phyloP scores from a whole-genome alignment of 1,140 invertebrate species.

The Drosophila kepulauana region DNA sequence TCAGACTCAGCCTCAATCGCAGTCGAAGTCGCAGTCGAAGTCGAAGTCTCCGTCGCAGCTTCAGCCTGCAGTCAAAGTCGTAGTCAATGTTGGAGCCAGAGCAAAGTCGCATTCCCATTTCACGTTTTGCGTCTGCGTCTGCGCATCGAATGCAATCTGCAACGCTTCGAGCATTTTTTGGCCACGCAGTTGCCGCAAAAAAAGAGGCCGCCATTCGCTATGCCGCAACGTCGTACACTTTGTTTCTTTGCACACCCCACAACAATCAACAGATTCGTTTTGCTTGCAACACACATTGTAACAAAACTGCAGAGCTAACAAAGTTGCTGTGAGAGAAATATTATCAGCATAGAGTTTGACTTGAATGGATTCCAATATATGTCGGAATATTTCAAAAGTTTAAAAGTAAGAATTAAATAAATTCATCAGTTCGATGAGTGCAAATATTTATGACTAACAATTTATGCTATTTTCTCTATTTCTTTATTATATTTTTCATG shows the following conservation, averaged over 20 bases:
- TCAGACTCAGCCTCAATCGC: no score
- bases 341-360: no score
- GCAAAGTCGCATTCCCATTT: constrained; percentile 17
- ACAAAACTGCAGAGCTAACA: background rate
- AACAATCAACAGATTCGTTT: constrained; percentile 51
- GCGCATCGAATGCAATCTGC: constrained; percentile 81
- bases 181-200: constrained; percentile 52
- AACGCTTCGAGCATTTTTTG: constrained; percentile 75
- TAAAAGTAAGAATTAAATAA: no score
- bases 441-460: no score
- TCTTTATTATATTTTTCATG: no score
- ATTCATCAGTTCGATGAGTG: no score
- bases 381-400: no score
- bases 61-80: background rate
- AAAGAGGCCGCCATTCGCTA: constrained; percentile 57
- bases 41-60: constrained; percentile 1
- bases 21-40: no score
- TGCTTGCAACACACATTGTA: constrained; percentile 6
- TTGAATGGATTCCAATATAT: no score
- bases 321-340: background rate
- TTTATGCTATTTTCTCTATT: no score
- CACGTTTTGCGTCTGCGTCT: constrained; percentile 48
- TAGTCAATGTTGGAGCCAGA: background rate
- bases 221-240: constrained; percentile 36
- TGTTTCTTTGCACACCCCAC: constrained; percentile 47